A percentile compares a stretch with the other conserved stretches of the same genome.
These are phyloP conservation scores for Papilio elwesi DNA, from an alignment of 2,888 invertebrate genomes.

Conservation along the genomic window DNA sequence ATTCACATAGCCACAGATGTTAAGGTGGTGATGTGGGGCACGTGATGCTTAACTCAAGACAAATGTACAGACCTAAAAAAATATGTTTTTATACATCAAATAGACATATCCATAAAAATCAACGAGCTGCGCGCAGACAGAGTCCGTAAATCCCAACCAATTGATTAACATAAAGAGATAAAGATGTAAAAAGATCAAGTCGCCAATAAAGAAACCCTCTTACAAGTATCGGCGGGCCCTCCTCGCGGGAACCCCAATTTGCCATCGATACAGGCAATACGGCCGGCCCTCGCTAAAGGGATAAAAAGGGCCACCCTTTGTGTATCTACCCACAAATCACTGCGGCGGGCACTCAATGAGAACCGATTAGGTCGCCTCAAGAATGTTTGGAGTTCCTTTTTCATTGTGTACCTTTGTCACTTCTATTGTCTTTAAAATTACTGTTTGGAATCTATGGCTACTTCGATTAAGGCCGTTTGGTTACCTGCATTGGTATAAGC, in stretches of 20 bases:
- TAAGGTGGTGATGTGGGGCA: no score
- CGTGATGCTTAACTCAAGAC: no score
- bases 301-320: conserved; percentile 76
- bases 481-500: neutral
- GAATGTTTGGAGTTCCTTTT: conserved; percentile 63
- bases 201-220: conserved; percentile 64
- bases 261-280: conserved; percentile 78
- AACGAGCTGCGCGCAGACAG: neutral
- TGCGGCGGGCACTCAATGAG: conserved; percentile 63
- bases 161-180: conserved; percentile 42
- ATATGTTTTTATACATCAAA: neutral
- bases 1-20: neutral
- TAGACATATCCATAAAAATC: conserved; percentile 21
- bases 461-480: neutral
- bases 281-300: conserved; percentile 71
- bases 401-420: conserved; percentile 12
- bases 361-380: conserved; percentile 65
- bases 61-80: no score
- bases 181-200: conserved; percentile 50
- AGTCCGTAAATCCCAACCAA: conserved; percentile 22
- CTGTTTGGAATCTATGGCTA: neutral
- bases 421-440: conserved; percentile 4
- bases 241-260: conserved; percentile 75
- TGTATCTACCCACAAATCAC: conserved; percentile 75
- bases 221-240: conserved; percentile 66